Percentiles rank a stretch among this genome's conserved stretches.
phyloP scores from a whole-genome alignment of 2,888 invertebrate species.

The Platycheirus albimanus region DNA sequence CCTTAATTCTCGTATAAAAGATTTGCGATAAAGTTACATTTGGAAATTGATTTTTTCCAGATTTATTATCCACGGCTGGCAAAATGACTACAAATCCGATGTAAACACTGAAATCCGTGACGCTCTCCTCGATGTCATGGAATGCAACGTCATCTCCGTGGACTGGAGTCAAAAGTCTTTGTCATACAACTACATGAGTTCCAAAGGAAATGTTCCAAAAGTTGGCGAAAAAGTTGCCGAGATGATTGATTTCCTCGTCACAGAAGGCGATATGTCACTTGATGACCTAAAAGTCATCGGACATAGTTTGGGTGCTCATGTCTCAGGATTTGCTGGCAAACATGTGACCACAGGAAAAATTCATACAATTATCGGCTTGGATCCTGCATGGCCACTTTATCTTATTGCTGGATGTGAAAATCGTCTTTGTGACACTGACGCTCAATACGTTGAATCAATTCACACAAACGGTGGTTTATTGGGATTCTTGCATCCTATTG shows the following conservation, averaged over 20 bases:
- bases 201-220: constrained; percentile 70
- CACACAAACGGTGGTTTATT: constrained; percentile 79
- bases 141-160: constrained; percentile 85
- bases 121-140: constrained; percentile 84
- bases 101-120: constrained; percentile 76
- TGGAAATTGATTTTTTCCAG: constrained; percentile 26
- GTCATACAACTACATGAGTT: background rate
- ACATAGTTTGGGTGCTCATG: constrained; percentile 86
- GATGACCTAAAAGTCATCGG: constrained; percentile 84
- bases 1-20: too few species aligned
- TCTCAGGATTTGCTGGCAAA: constrained; percentile 85
- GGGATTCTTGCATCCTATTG: constrained; percentile 80
- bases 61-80: constrained; percentile 85
- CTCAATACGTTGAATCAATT: constrained; percentile 80
- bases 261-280: constrained; percentile 83
- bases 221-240: constrained; percentile 78
- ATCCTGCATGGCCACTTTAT: constrained; percentile 80
- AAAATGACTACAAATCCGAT: constrained; percentile 83
- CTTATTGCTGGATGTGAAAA: constrained; percentile 76
- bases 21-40: too few species aligned
- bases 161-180: constrained; percentile 83
- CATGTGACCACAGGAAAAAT: constrained; percentile 84
- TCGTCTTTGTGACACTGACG: constrained; percentile 78
- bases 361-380: constrained; percentile 84
- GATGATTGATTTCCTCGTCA: constrained; percentile 82